Base-by-base conservation (phyloP, 1,140 invertebrate species). In the Tetraneura akinire region DNA sequence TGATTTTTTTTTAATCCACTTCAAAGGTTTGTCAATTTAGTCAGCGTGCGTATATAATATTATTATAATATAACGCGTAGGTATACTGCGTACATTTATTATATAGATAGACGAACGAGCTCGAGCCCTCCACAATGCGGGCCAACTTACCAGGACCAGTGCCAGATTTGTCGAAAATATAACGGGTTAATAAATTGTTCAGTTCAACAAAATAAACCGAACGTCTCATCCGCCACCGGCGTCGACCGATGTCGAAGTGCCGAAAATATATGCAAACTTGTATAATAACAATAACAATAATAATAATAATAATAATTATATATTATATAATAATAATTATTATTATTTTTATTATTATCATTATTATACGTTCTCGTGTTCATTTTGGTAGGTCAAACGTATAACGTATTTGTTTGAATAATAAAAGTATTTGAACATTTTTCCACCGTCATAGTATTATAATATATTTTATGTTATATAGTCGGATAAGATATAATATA, bases 11-110 rank as follows among this genome's bases (percentile, higher is more conserved):
- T 57, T 57, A 55, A 57, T 37, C 71, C 71, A 74, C 71, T 74
- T 74, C 71, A 74, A 74, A 74, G 71, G 53, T 4, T 37, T 42
- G 53, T 74, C 71, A 74, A 74, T 74, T 74, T 74, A 74, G 32
- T 37, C 62, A 21, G 18, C 62, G 62, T 42, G 4, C n/a, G 57
- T 32, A 18, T 32, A 66, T 42, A 37, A 10, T 29, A 62, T n/a
- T 29, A 64, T 64, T 16, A 5, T 26, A 6, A 14, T 14, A 14
- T 14, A 14, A 10, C 10, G 13, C 13, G 13, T 10, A n/a, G n/a
- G n/a, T n/a, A n/a, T n/a, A 14, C 13, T 47, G 45, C 13, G 45
- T 14, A 47, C 10, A 47, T 14, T 14, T 47, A 47, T 47, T 47
- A 47, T 10, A 47, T 14, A 14, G 45, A 47, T 11, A 10, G 62